Base-by-base conservation (phyloP, 2,797 vertebrate species). In the Pyrocephalus nanus region DNA sequence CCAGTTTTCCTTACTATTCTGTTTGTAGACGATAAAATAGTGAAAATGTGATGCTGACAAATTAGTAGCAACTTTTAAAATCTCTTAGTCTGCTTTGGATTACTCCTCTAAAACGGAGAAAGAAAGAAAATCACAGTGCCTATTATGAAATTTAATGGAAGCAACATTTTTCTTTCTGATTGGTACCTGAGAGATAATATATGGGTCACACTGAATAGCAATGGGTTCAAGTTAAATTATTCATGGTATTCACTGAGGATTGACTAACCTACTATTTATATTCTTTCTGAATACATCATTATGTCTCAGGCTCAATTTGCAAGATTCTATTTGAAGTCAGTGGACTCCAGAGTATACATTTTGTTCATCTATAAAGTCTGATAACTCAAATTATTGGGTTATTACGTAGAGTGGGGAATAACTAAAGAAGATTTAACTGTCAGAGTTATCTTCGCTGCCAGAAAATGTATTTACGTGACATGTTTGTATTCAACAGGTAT, bases 241-340 rank as follows among this genome's bases (percentile, higher is more conserved):
- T 93, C 89, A 78, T 3, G 0, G 70, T 96, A 97, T 95, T 94
- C 96, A 96, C 93, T 75, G 95, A 97, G 95, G 95, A 96, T 70
- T 92, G 93, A 95, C 95, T 97, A 96, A 93, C 81, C 75, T 95
- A 88, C 92, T 96, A 95, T 96, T 96, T 96, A 88, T 97, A 96
- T 91, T 96, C 87, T 92, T 92, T 92, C 76, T 93, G 82, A 95
- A 91, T 48, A 95, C 54, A 93, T 96, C 89, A 93, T 96, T 94
- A 96, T 73, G 51, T 91, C 81, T 96, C 43, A 38, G 53, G 62
- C 40, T 92, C 84, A 94, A 96, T 96, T 95, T 86, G n/a, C 65
- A 92, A 90, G 50, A 60, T 75, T 91, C 65, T 93, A 93, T 96
- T 86, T 96, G 95, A 96, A 95, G 85, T 86, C 82, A 84, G 47